phyloP scores from a whole-genome alignment of 2,113 vertebrate species.

The Accipiter virgatus region DNA sequence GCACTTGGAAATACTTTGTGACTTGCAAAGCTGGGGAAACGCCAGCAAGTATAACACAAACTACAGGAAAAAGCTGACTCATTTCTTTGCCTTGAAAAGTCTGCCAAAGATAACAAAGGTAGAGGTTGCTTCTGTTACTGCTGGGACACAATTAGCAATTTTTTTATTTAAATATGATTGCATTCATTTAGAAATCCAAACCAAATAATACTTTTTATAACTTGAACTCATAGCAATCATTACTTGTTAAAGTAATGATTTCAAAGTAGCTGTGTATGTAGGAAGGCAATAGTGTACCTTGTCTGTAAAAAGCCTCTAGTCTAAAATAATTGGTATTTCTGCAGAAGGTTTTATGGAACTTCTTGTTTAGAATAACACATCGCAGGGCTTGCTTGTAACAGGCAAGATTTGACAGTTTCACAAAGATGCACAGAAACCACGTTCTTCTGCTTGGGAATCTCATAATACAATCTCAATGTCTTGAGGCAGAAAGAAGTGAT shows the following conservation, averaged over 20 bases:
- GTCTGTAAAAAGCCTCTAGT: neutral
- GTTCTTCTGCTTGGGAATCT: neutral
- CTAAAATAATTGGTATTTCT: neutral
- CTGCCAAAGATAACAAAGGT: conserved; percentile 46
- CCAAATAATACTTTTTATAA: neutral
- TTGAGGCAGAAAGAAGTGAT: neutral
- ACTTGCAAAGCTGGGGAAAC: conserved; percentile 20
- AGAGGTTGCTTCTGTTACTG: conserved; percentile 18
- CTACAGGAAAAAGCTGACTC: conserved; percentile 44
- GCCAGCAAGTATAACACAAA: conserved; percentile 33
- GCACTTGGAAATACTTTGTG: conserved; percentile 45
- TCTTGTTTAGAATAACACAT: neutral
- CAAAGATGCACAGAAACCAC: neutral
- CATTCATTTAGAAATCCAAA: neutral
- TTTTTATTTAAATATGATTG: neutral
- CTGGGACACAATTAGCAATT: neutral
- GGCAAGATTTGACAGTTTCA: neutral
- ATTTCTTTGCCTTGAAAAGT: conserved; percentile 28
- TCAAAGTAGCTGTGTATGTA: neutral
- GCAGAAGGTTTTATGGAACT: neutral
- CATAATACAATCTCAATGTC: neutral
- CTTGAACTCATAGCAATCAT: neutral
- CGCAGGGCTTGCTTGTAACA: neutral
- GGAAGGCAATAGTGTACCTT: neutral
- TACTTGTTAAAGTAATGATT: neutral